Base-by-base conservation (phyloP, 1,140 invertebrate genomes). In the Polypedilum vanderplanki region DNA sequence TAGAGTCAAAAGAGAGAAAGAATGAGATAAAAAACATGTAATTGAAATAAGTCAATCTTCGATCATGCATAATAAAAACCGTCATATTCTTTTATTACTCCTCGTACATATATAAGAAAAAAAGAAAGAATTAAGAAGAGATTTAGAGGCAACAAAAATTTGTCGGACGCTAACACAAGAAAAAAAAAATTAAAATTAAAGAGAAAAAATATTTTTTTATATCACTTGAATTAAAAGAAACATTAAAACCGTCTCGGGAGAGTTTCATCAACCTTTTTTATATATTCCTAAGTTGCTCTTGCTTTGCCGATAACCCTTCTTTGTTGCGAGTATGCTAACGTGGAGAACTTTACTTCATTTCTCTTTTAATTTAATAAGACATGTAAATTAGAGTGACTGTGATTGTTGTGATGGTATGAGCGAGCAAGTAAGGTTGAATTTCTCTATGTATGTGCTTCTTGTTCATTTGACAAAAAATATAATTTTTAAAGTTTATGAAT, bases 1-100 rank as follows among this genome's bases (percentile, higher is more conserved):
- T 33, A 33, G 24, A 33, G n/a, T n/a, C n/a, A n/a, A n/a, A n/a
- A n/a, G n/a, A n/a, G n/a, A n/a, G n/a, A n/a, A n/a, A n/a, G 24
- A 33, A 33, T 33, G 24, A 33, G 5, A 33, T 1, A 33, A 33
- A 33, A 33, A 33, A 33, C 24, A 33, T 33, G 17, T 70, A 70
- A 70, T 70, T 70, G 65, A 70, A 70, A 70, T 70, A 70, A 70
- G 65, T 70, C 65, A 70, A 70, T 70, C 65, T 70, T 70, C 65
- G 65, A 70, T 70, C 65, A 70, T 70, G 65, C 65, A 70, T 70
- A 70, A 70, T 70, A 70, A 70, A 70, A 70, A 70, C 65, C 65
- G 65, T 70, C 65, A 70, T 70, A 70, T 70, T 70, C 18, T 70
- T 70, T 70, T 70, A 70, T 70, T 70, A 10, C 65, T 20, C 65